phyloP scores from a whole-genome alignment of 2,888 invertebrate genomes.

The Volucella zonaria region DNA sequence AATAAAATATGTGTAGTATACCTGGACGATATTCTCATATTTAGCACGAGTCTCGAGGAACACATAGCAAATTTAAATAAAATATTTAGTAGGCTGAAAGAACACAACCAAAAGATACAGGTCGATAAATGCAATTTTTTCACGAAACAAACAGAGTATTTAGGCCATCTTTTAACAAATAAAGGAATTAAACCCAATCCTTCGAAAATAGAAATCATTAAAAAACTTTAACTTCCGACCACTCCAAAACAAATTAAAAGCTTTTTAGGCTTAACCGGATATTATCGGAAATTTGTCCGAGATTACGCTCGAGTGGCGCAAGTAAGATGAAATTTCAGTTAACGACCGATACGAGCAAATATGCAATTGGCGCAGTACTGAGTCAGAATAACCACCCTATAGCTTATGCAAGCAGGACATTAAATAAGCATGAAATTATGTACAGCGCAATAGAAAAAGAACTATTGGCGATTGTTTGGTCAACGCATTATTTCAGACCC shows the following conservation, averaged over 20 bases:
- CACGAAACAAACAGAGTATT: constrained; percentile 2
- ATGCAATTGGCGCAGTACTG: constrained; percentile 11
- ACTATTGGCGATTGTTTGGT: too few species aligned
- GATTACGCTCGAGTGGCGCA: too few species aligned
- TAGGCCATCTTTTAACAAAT: neutral
- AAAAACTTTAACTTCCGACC: neutral
- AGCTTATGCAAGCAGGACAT: neutral
- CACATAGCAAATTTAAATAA: too few species aligned
- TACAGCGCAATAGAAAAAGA: constrained; percentile 50
- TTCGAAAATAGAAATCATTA: neutral
- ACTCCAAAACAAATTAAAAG: too few species aligned
- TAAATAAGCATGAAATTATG: constrained; percentile 28
- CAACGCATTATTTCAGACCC: too few species aligned
- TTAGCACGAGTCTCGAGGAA: too few species aligned
- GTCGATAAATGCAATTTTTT: neutral
- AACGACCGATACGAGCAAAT: constrained; percentile 30
- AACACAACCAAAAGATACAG: neutral
- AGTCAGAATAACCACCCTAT: constrained; percentile 9
- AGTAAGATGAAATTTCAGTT: too few species aligned
- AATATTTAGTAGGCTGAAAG: too few species aligned
- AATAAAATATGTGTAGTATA: too few species aligned
- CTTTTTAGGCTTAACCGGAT: too few species aligned
- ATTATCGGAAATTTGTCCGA: too few species aligned
- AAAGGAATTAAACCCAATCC: neutral
- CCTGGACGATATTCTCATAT: too few species aligned